Evolutionary conservation across 2,888 invertebrate species (phyloP), one percentile per base, ranked within the genome.

Genomic region (Chironomus riparius): DNA sequence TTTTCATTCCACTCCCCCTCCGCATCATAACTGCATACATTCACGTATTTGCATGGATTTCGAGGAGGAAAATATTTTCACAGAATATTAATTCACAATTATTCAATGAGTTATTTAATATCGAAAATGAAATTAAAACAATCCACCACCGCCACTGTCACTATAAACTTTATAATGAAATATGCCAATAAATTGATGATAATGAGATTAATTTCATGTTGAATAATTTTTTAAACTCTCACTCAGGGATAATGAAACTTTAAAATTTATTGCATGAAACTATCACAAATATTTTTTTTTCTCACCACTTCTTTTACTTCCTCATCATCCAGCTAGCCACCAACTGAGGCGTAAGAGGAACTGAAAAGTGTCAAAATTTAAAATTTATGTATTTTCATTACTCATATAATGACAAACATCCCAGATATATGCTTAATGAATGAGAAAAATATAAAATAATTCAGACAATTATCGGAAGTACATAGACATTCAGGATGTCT

Each of bases 301-400:
- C 38, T 38, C 38, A 38, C 38, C 38, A 38, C 38, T 38, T 38
- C 38, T 38, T 38, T 10, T 38, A 38, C 38, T 10, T 38, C 38
- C 38, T 38, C 38, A 38, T 10, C 38, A 38, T 38, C n/a, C 38
- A 38, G 3, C 28, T 15, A n/a, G 24, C 65, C 21, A 65, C 10
- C 24, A 21, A 56, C 4, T 22, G 24, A 12, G 22, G 62, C n/a
- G n/a, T n/a, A n/a, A n/a, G n/a, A n/a, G 13, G 21, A 21, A 65
- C 21, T 10, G 18, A 65, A 65, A 65, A 24, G 21, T 65, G 65
- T 65, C 65, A 65, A 65, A 65, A 24, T 22, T 65, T 65, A 18
- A 65, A 65, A 65, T 65, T 65, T 65, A 65, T 65, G 65, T 22
- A 21, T 65, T 65, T 65, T 65, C 24, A 21, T 65, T 21, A 65